These are phyloP conservation scores for Pseudococcus viburni DNA, from an alignment of 2,888 invertebrate species.

Conservation along the genomic window DNA sequence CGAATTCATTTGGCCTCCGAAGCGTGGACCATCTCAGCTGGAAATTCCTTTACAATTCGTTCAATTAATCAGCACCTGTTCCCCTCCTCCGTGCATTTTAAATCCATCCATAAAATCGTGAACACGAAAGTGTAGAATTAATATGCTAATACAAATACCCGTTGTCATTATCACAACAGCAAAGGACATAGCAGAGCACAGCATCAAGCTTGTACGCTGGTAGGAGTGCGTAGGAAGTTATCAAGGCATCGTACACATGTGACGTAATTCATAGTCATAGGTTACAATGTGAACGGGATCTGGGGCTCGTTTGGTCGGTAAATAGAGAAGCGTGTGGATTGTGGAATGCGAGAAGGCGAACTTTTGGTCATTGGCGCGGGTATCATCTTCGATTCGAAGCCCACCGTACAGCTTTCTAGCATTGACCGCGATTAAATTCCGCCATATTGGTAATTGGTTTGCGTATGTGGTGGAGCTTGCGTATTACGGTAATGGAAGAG, in stretches of 20 bases:
- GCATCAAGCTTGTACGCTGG: not conserved
- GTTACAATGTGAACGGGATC: not conserved
- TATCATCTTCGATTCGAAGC: not conserved
- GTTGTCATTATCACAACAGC: not conserved
- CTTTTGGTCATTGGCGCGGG: slow-evolving; percentile 15
- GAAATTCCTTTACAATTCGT: not conserved
- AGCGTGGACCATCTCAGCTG: not conserved
- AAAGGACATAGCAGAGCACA: not conserved
- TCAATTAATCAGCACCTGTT: not conserved
- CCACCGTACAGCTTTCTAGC: not conserved
- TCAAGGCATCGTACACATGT: slow-evolving; percentile 18
- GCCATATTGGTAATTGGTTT: not conserved
- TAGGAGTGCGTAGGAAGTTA: slow-evolving; percentile 33
- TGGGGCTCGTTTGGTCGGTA: not conserved
- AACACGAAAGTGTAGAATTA: not conserved
- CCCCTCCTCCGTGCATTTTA: not conserved
- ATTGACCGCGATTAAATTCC: not conserved
- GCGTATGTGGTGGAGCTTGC: not conserved
- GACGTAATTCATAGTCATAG: not conserved
- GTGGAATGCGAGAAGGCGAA: slow-evolving; percentile 5
- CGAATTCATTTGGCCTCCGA: no score
- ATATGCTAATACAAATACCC: not conserved
- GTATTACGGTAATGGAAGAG: not conserved
- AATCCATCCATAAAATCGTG: not conserved
- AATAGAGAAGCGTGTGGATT: not conserved